Evolutionary conservation across 2,888 invertebrate species (phyloP).

Genomic region (Drosophila imparisetae): DNA sequence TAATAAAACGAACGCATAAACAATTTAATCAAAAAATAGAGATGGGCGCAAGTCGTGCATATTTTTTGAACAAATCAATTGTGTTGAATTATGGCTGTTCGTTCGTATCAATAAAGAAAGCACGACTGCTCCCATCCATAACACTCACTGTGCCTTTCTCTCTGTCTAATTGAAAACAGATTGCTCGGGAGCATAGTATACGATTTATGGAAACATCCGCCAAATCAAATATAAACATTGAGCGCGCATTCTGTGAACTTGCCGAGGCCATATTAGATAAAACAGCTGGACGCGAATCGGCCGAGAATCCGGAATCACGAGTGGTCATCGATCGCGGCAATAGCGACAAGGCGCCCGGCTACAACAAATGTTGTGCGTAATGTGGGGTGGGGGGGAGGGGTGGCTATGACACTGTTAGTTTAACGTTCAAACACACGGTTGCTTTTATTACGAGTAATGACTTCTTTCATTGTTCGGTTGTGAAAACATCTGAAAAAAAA

Average conservation of each 20-base stretch:
- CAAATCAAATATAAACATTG: slow-evolving; percentile 98
- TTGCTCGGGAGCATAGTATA: slow-evolving; percentile 97
- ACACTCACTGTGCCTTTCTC: slow-evolving; percentile 34
- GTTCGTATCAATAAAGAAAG: not conserved
- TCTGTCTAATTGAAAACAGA: slow-evolving; percentile 86
- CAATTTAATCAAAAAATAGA: slow-evolving; percentile 1
- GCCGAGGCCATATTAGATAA: slow-evolving; percentile 98
- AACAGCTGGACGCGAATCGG: slow-evolving; percentile 92
- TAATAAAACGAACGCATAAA: slow-evolving; percentile 1
- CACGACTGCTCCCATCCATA: not conserved
- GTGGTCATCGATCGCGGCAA: slow-evolving; percentile 89
- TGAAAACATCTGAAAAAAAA: too few species aligned
- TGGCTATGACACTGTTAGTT: slow-evolving; percentile 43
- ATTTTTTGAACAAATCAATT: not conserved
- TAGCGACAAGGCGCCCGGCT: slow-evolving; percentile 83
- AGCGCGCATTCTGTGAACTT: slow-evolving; percentile 96
- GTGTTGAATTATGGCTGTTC: not conserved
- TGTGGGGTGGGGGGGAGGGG: slow-evolving; percentile 33
- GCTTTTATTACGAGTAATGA: slow-evolving; percentile 39
- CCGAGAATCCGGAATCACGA: slow-evolving; percentile 90
- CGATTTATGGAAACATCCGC: slow-evolving; percentile 99
- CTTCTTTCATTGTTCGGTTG: too few species aligned
- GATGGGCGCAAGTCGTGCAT: not conserved
- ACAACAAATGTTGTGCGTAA: slow-evolving; percentile 85
- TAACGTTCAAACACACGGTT: slow-evolving; percentile 48